Evolutionary conservation across 2,888 invertebrate genomes (phyloP).

Genomic region (Agrotis clavis): DNA sequence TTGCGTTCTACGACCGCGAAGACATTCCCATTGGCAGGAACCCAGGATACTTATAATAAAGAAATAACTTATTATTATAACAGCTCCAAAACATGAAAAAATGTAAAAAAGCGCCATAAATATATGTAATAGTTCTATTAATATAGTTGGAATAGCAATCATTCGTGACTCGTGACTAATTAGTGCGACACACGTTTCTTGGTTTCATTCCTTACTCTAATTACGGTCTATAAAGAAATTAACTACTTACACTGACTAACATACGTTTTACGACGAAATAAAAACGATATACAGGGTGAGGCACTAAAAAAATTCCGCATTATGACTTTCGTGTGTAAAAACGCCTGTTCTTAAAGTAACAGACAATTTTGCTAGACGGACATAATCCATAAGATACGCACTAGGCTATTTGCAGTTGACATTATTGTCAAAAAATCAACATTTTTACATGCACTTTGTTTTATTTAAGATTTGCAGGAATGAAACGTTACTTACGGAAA

Average conservation of each 20-base stretch:
- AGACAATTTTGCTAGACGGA: too few relatives aligned
- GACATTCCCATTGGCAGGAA: too few relatives aligned
- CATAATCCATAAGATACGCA: too few relatives aligned
- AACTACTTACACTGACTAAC: slow-evolving; percentile 20
- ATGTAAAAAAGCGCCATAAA: slow-evolving; percentile 36
- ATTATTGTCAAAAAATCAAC: too few relatives aligned
- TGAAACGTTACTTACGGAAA: too few relatives aligned
- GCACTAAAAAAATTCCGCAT: not conserved
- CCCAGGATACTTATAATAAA: not conserved
- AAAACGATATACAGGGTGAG: not conserved
- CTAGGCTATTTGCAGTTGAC: too few relatives aligned
- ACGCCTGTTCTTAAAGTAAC: not conserved
- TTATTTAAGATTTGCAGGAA: too few relatives aligned
- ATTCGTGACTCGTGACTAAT: slow-evolving; percentile 63
- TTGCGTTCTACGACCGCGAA: too few relatives aligned
- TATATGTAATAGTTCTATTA: slow-evolving; percentile 46
- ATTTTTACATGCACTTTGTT: too few relatives aligned
- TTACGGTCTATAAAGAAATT: slow-evolving; percentile 49
- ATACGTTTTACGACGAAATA: slow-evolving; percentile 28
- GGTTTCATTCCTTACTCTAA: slow-evolving; percentile 48
- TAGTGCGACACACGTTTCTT: slow-evolving; percentile 47
- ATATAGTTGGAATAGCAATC: slow-evolving; percentile 50
- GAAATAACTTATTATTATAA: slow-evolving; percentile 13
- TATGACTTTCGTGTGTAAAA: not conserved
- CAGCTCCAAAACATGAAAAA: slow-evolving; percentile 33